Base-by-base conservation (phyloP, 2,888 invertebrate genomes). In the Trachelus stipa region DNA sequence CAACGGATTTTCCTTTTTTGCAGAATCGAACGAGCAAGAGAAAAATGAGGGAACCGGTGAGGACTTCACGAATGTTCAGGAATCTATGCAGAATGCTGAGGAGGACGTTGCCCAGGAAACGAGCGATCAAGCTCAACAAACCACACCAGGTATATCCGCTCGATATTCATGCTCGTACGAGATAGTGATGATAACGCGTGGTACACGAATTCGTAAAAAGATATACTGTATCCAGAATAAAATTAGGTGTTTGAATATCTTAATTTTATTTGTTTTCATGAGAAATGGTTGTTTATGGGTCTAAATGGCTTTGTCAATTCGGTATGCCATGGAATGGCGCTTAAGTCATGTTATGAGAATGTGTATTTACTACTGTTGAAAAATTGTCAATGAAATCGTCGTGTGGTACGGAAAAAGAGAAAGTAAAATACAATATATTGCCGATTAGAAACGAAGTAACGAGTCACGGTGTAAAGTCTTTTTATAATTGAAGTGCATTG, bases 81-180 rank as follows among this genome's bases (percentile, higher is more conserved):
- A 78, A 75, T 35, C 34, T 31, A 73, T 68, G 40, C 79, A 34
- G n/a, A n/a, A 68, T 33, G 34, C 68, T 56, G 83, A 83, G 31
- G 85, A 88, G 40, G 87, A 81, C 73, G 83, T 81, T 73, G 82
- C 80, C 34, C 85, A 87, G 77, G 85, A 84, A 73, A 85, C 84
- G 81, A 88, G 84, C 82, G 88, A 90, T 86, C 90, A 88, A 82
- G 84, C 85, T 74, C 89, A 89, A 79, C 90, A 89, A 82, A 85
- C 88, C 76, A 86, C 88, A 74, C 86, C 89, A 85, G 89, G 89
- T 89, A 85, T 76, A 75, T 80, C 77, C 75, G 35, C 4, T 73
- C 37, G 15, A 23, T 34, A 15, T 76, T 68, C 34, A 23, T 56
- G 56, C 56, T 9, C 23, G 56, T 56, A 56, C 56, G 56, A 9